Conservation (phyloP, 1,140 invertebrate species). For the Limonius californicus region DNA sequence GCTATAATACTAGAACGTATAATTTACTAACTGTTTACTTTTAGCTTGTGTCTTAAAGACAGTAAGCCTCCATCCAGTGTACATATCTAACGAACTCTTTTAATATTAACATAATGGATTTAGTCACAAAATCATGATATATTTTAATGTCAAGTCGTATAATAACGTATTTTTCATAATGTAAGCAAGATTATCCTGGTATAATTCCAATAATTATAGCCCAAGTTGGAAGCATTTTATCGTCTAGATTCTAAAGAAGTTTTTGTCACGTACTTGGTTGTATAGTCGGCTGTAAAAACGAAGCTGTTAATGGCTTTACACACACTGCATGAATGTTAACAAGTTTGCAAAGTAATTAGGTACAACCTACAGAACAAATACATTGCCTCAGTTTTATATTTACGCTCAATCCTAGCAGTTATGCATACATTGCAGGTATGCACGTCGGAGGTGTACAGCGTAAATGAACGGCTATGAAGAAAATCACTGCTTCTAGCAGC, state of each 20-base stretch:
- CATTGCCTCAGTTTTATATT: neutral
- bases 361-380: constrained; percentile 8
- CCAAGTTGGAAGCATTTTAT: constrained; percentile 21
- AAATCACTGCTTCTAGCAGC: neutral
- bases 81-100: too few relatives aligned
- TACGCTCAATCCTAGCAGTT: too few relatives aligned
- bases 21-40: too few relatives aligned
- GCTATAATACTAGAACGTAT: too few relatives aligned
- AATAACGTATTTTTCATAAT: neutral
- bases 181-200: neutral
- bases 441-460: too few relatives aligned
- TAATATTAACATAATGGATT: neutral
- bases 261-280: constrained; percentile 33
- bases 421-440: too few relatives aligned
- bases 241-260: constrained; percentile 16
- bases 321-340: constrained; percentile 43
- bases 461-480: neutral
- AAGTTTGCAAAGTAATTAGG: constrained; percentile 20
- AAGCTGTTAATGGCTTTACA: constrained; percentile 41
- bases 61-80: too few relatives aligned
- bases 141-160: neutral
- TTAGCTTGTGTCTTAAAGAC: too few relatives aligned
- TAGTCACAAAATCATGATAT: neutral
- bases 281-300: constrained; percentile 36
- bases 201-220: constrained; percentile 19